A percentile compares a stretch with the other conserved stretches of the same genome.
Conservation (phyloP, 1,140 invertebrate species). For the Sycobia sp. region DNA sequence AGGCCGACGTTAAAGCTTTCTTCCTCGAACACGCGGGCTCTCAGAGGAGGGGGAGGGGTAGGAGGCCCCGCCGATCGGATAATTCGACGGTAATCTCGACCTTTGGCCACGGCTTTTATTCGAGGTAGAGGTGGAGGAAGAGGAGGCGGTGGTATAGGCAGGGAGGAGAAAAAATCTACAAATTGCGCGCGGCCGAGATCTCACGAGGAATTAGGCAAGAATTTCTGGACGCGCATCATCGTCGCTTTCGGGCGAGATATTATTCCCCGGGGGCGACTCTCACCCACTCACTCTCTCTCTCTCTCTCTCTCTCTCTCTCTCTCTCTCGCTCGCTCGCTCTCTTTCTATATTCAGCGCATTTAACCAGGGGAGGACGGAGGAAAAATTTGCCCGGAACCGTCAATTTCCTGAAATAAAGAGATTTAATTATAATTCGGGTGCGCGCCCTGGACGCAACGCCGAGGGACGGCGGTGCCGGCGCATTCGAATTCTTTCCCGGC, state of each 20-base stretch:
- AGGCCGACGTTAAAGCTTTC: neutral
- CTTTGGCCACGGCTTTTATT: constrained; percentile 34
- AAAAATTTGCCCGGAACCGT: constrained; percentile 19
- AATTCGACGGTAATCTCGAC: constrained; percentile 32
- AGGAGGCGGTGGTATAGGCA: too few relatives aligned
- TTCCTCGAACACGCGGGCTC: neutral
- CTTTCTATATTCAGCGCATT: too few relatives aligned
- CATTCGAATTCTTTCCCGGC: neutral
- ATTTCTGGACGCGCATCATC: constrained; percentile 17
- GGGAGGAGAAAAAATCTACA: constrained; percentile 30
- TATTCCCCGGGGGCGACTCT: too few relatives aligned
- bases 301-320: too few relatives aligned
- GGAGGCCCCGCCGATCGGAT: too few relatives aligned
- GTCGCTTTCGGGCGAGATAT: constrained; percentile 6
- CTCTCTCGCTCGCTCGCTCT: neutral
- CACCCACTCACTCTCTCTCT: too few relatives aligned
- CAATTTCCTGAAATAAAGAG: constrained; percentile 15
- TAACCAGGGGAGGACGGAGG: too few relatives aligned
- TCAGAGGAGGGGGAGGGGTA: too few relatives aligned
- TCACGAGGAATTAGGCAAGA: constrained; percentile 25
- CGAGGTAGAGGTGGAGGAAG: too few relatives aligned
- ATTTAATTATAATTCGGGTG: constrained; percentile 3
- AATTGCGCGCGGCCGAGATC: constrained; percentile 18
- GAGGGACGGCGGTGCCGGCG: neutral
- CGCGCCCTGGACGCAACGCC: too few relatives aligned